Evolutionary conservation across 2,113 vertebrate genomes (phyloP).

Genomic region (Microcebus jonahi): DNA sequence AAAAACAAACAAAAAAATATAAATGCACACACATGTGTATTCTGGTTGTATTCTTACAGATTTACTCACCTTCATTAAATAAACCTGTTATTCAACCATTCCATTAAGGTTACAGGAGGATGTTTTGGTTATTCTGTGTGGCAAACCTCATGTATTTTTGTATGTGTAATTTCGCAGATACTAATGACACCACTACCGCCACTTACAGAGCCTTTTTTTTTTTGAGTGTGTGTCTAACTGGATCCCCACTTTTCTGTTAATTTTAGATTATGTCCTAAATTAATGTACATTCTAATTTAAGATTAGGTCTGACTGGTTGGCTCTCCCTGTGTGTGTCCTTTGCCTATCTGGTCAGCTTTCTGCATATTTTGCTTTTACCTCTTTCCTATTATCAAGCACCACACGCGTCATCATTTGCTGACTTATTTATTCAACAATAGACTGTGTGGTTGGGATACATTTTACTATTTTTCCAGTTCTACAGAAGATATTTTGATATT

Average conservation of each 20-base stretch:
- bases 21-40: neutral
- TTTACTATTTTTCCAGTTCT: neutral
- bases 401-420: neutral
- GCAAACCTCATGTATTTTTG: neutral
- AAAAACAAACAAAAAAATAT: neutral
- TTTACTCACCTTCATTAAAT: neutral
- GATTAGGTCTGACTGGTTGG: neutral
- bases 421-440: neutral
- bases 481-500: neutral
- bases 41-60: neutral
- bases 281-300: neutral
- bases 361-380: neutral
- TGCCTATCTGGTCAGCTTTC: neutral
- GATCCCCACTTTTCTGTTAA: neutral
- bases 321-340: neutral
- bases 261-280: neutral
- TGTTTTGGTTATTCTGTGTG: neutral
- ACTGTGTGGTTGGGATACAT: neutral
- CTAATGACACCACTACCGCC: neutral
- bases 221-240: neutral
- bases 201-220: neutral
- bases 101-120: neutral
- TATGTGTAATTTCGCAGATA: neutral
- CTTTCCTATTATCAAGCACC: neutral
- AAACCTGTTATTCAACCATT: neutral